phyloP scores from a whole-genome alignment of 2,888 invertebrate species.

The Leptinotarsa rubiginosa region DNA sequence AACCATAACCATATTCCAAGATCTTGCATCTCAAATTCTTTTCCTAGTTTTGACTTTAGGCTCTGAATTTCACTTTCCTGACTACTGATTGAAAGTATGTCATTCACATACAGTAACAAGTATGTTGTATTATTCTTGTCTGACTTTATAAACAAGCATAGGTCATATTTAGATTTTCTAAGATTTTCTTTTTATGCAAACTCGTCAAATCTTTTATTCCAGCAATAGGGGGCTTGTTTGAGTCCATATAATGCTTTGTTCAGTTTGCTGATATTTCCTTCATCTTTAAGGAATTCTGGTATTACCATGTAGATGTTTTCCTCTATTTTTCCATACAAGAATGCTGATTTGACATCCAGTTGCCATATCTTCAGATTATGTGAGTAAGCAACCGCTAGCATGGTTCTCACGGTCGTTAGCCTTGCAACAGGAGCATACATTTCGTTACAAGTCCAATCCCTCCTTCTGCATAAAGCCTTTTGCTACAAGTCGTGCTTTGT shows the following conservation, averaged over 20 bases:
- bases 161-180: slow-evolving; percentile 44
- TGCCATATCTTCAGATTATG: not conserved
- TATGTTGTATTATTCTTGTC: not conserved
- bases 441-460: slow-evolving; percentile 35
- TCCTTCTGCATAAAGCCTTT: slow-evolving; percentile 9
- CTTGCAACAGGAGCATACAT: slow-evolving; percentile 41
- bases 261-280: slow-evolving; percentile 20
- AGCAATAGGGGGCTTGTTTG: slow-evolving; percentile 52
- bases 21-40: not conserved
- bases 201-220: slow-evolving; percentile 49
- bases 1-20: too few species aligned
- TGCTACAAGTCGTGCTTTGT: slow-evolving; percentile 31
- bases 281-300: slow-evolving; percentile 46
- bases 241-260: slow-evolving; percentile 34
- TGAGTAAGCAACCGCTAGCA: slow-evolving; percentile 22
- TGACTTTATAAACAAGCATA: slow-evolving; percentile 45
- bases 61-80: not conserved
- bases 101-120: not conserved
- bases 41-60: not conserved
- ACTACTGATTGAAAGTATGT: not conserved
- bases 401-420: slow-evolving; percentile 33
- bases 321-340: slow-evolving; percentile 50
- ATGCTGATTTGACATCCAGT: slow-evolving; percentile 55
- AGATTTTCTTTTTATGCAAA: slow-evolving; percentile 45
- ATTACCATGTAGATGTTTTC: slow-evolving; percentile 47